Evolutionary conservation across 1,140 invertebrate species (phyloP).

Genomic region (Hylaeus anthracinus): DNA sequence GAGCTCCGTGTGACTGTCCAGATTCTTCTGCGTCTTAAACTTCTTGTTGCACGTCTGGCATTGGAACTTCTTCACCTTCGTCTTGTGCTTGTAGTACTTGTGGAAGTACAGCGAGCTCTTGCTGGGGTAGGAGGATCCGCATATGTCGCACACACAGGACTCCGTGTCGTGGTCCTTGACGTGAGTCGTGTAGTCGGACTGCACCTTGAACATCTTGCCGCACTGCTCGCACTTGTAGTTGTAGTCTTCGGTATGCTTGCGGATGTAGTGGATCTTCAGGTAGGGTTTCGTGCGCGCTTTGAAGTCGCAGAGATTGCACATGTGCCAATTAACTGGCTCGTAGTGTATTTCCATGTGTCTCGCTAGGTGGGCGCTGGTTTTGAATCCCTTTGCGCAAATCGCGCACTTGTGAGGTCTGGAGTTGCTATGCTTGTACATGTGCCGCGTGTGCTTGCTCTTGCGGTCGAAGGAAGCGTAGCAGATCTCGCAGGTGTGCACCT

Average conservation of each 20-base stretch:
- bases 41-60: conserved; percentile 79
- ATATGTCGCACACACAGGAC: conserved; percentile 80
- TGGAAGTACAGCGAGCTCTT: conserved; percentile 75
- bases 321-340: conserved; percentile 61
- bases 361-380: conserved; percentile 78
- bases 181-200: conserved; percentile 79
- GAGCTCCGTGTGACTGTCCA: conserved; percentile 76
- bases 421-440: conserved; percentile 77
- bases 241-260: conserved; percentile 81
- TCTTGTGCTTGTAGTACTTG: conserved; percentile 79
- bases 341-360: conserved; percentile 80
- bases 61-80: conserved; percentile 78
- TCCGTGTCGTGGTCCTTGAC: conserved; percentile 78
- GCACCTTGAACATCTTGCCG: conserved; percentile 84
- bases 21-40: conserved; percentile 78
- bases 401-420: conserved; percentile 78
- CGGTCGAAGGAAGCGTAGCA: conserved; percentile 70
- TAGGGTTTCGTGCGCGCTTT: conserved; percentile 78
- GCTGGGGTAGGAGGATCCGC: conserved; percentile 83
- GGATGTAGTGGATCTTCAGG: conserved; percentile 79
- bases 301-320: conserved; percentile 74
- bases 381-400: conserved; percentile 80
- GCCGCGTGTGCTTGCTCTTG: conserved; percentile 72
- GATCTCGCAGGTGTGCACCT: conserved; percentile 71
- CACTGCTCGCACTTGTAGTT: conserved; percentile 84